A percentile compares a stretch with the other conserved stretches of the same genome.
phyloP scores from a whole-genome alignment of 2,113 vertebrate species.

The Coreoperca whiteheadi region DNA sequence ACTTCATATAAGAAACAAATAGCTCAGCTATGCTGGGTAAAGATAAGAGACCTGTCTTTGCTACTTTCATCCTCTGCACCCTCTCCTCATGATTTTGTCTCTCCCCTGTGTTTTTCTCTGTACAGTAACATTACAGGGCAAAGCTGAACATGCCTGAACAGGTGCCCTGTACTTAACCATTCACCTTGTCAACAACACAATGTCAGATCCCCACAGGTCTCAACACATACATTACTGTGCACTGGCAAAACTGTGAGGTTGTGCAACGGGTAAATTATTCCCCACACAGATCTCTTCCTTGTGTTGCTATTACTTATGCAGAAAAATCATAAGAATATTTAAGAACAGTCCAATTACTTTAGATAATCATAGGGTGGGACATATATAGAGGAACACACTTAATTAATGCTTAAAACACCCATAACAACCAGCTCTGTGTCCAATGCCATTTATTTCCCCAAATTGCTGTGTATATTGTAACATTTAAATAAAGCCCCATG shows the following conservation, averaged over 20 bases:
- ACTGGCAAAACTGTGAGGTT: constrained; percentile 6
- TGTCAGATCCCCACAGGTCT: constrained; percentile 51
- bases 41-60: constrained; percentile 3
- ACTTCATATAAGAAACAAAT: background rate
- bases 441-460: constrained; percentile 36
- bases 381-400: constrained; percentile 15
- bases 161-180: constrained; percentile 36
- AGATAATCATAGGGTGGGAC: constrained; percentile 38
- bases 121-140: constrained; percentile 16
- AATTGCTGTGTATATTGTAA: constrained; percentile 54
- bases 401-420: constrained; percentile 31
- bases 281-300: background rate
- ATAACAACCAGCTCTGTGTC: constrained; percentile 33
- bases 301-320: constrained; percentile 21
- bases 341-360: background rate
- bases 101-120: constrained; percentile 14
- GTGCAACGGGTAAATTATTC: constrained; percentile 18
- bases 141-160: constrained; percentile 68
- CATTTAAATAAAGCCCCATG: constrained; percentile 33
- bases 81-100: constrained; percentile 3
- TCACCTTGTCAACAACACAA: constrained; percentile 57
- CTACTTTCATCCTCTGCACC: constrained; percentile 2
- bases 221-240: constrained; percentile 44
- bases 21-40: background rate
- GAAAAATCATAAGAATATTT: constrained; percentile 24